Conservation (phyloP, 2,888 invertebrate species). For the Drosophila kuntzei region DNA sequence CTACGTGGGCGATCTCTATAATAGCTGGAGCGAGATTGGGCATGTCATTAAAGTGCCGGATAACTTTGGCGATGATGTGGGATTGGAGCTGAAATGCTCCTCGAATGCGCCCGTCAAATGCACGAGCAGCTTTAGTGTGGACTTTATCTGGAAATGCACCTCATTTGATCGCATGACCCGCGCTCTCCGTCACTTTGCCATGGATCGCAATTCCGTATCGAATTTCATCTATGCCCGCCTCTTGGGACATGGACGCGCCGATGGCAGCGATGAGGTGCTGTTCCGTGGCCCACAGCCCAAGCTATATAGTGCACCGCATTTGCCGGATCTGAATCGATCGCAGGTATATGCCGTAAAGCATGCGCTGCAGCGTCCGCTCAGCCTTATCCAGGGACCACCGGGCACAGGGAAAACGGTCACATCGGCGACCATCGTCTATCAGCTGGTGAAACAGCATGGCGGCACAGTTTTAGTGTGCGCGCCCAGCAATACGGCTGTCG, state of each 20-base stretch:
- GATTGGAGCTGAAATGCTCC: constrained; percentile 96
- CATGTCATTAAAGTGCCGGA: constrained; percentile 98
- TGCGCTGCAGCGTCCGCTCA: constrained; percentile 97
- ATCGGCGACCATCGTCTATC: constrained; percentile 99
- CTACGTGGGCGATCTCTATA: constrained; percentile 96
- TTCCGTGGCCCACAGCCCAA: constrained; percentile 96
- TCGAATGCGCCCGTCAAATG: constrained; percentile 97
- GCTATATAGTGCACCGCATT: constrained; percentile 97
- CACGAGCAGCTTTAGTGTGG: constrained; percentile 97
- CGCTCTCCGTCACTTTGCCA: constrained; percentile 97
- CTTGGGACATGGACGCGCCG: constrained; percentile 97
- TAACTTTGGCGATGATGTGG: constrained; percentile 99
- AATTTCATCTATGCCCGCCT: constrained; percentile 99
- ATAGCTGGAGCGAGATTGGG: constrained; percentile 98
- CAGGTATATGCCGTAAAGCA: constrained; percentile 99
- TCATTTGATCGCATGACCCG: constrained; percentile 99
- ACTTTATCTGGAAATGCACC: constrained; percentile 99
- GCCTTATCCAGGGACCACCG: constrained; percentile 96
- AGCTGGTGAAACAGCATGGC: constrained; percentile 96
- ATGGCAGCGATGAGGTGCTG: constrained; percentile 96
- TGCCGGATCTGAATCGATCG: constrained; percentile 98
- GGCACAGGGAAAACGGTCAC: constrained; percentile 99
- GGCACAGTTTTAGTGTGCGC: constrained; percentile 99
- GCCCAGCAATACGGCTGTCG: constrained; percentile 99
- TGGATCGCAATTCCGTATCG: constrained; percentile 98